phyloP scores from a whole-genome alignment of 1,140 invertebrate species.

The Pemphigus obesinymphae region DNA sequence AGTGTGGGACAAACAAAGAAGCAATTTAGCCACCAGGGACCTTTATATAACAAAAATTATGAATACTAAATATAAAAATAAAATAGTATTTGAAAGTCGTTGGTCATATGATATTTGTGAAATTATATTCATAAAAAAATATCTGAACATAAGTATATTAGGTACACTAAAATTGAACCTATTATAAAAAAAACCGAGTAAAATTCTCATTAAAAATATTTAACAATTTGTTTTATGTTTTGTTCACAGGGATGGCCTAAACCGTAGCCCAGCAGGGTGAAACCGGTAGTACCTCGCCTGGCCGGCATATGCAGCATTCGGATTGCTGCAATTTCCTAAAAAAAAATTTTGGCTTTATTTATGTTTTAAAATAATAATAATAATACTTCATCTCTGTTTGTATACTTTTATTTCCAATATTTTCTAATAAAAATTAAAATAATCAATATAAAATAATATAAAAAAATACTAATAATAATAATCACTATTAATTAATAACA shows the following conservation, averaged over 20 bases:
- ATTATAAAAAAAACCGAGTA: no score
- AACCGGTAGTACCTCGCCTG: constrained; percentile 55
- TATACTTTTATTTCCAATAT: constrained; percentile 1
- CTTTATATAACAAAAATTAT: no score
- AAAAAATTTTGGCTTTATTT: not conserved
- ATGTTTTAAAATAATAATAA: not conserved
- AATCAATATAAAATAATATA: not conserved
- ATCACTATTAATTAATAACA: not conserved
- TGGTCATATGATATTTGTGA: no score
- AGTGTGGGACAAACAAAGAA: no score
- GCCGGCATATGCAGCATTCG: constrained; percentile 46
- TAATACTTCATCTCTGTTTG: not conserved
- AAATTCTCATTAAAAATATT: no score
- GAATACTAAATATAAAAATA: no score
- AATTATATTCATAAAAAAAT: no score
- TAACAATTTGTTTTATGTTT: constrained; percentile 17
- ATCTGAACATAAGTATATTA: no score
- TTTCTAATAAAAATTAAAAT: constrained; percentile 13
- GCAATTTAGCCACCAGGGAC: no score
- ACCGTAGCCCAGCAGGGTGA: constrained; percentile 57
- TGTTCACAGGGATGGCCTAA: constrained; percentile 55
- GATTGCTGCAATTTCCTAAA: constrained; percentile 43
- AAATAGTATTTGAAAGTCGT: no score
- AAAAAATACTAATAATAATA: not conserved
- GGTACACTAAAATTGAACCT: no score